phyloP scores from a whole-genome alignment of 2,797 vertebrate species.

The Sebastes matsubarae region DNA sequence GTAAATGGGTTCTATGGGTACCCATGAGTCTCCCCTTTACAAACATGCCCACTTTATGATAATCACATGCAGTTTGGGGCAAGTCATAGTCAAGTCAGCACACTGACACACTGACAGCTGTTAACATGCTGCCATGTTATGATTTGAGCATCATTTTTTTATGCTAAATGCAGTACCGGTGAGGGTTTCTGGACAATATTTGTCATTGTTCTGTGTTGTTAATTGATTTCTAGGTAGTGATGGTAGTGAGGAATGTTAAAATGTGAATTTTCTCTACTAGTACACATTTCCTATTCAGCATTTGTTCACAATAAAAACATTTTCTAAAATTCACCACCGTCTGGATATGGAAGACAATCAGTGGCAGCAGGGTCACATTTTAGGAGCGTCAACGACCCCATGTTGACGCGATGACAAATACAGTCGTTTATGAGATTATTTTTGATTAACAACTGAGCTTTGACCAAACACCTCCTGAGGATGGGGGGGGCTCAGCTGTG shows the following conservation, averaged over 20 bases:
- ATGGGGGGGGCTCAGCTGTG: neutral
- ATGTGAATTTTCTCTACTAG: neutral
- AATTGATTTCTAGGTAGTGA: neutral
- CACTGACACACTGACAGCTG: too few species aligned
- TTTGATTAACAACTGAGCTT: neutral
- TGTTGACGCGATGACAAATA: neutral
- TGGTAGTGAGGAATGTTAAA: neutral
- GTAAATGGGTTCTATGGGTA: too few species aligned
- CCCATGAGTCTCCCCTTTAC: too few species aligned
- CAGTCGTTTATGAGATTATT: neutral
- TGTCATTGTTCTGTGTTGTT: too few species aligned
- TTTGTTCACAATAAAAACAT: neutral
- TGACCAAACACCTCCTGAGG: neutral
- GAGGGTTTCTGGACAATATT: too few species aligned
- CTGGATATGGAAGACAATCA: neutral
- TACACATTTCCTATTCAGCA: neutral
- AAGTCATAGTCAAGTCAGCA: too few species aligned
- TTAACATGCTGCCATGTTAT: too few species aligned
- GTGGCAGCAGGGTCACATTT: neutral
- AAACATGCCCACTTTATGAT: too few species aligned
- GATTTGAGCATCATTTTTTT: too few species aligned
- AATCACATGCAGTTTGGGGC: too few species aligned
- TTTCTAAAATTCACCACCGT: neutral
- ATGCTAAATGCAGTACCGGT: too few species aligned
- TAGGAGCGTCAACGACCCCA: neutral